Evolutionary conservation across 2,113 vertebrate genomes (phyloP), one percentile per base, ranked within the genome.

Genomic region (Centrocercus urophasianus): DNA sequence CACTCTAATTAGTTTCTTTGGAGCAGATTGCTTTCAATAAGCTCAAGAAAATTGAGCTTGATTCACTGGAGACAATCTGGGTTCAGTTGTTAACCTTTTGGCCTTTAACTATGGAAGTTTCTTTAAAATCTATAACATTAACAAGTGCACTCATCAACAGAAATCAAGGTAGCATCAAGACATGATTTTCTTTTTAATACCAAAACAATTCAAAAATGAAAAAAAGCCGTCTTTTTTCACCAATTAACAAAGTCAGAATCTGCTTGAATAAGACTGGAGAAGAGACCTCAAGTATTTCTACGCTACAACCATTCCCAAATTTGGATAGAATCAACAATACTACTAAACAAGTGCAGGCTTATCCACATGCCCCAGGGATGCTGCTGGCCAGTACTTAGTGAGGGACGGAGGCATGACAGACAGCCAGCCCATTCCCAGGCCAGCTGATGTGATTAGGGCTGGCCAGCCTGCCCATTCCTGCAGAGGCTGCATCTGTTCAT

Each of bases 31-130:
- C 81, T 96, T 96, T 92, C 91, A 95, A 30, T 70, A 83, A 97
- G 67, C 87, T 95, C 90, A 81, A 60, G 75, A 96, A 97, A 97
- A 97, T 90, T 92, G 88, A 96, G 72, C 86, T 88, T 93, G 92
- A 98, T 93, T 97, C 97, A 97, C 93, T 96, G 5, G 86, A 97
- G 93, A 94, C 84, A 96, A 95, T 95, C 78, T 95, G 71, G 83
- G 86, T 95, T 96, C 94, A 88, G 71, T 93, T 90, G 95, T 97
- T 97, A 97, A 97, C 96, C 96, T 97, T 94, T 86, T 54, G 28
- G 18, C 82, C 91, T 92, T 95, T 97, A 95, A 93, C 96, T 28
- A 67, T 84, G 57, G 83, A 92, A 95, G 61, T 60, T 94, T 94
- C 87, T 94, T 96, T 95, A 96, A 88, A 91, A 79, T 2, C 8